phyloP scores from a whole-genome alignment of 2,797 vertebrate species.

The Macroramphosus scolopax region DNA sequence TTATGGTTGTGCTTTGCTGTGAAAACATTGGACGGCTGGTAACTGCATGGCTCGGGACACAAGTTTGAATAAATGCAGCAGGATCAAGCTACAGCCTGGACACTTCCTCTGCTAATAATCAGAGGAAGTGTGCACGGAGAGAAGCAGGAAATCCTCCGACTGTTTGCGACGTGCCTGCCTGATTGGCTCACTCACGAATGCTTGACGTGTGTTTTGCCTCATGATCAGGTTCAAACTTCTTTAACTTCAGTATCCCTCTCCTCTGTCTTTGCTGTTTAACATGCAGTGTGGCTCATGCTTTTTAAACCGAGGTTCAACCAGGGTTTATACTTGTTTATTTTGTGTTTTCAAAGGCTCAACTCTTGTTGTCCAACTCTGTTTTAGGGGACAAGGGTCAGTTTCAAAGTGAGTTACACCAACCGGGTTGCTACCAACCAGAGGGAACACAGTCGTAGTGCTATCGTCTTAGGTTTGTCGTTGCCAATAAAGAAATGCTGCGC shows the following conservation, averaged over 20 bases:
- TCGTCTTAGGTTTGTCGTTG: too few species aligned
- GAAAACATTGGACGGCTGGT: neutral
- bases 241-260: too few species aligned
- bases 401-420: too few species aligned
- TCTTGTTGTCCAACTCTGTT: too few species aligned
- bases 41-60: conserved; percentile 24
- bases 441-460: too few species aligned
- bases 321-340: too few species aligned
- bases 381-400: too few species aligned
- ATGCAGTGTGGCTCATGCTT: too few species aligned
- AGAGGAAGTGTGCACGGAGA: conserved; percentile 81
- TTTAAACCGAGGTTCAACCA: too few species aligned
- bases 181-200: conserved; percentile 26
- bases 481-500: too few species aligned
- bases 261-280: neutral
- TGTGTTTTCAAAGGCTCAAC: too few species aligned
- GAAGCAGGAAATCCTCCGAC: conserved; percentile 85
- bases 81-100: conserved; percentile 70
- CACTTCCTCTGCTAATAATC: conserved; percentile 89
- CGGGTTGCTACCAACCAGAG: too few species aligned
- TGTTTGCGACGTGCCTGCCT: conserved; percentile 65
- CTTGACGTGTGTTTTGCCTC: conserved; percentile 19
- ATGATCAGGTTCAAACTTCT: neutral
- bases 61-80: conserved; percentile 20
- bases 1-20: conserved; percentile 5